These are phyloP conservation scores for Nymphalis polychloros DNA, from an alignment of 2,888 invertebrate genomes.

Conservation along the genomic window DNA sequence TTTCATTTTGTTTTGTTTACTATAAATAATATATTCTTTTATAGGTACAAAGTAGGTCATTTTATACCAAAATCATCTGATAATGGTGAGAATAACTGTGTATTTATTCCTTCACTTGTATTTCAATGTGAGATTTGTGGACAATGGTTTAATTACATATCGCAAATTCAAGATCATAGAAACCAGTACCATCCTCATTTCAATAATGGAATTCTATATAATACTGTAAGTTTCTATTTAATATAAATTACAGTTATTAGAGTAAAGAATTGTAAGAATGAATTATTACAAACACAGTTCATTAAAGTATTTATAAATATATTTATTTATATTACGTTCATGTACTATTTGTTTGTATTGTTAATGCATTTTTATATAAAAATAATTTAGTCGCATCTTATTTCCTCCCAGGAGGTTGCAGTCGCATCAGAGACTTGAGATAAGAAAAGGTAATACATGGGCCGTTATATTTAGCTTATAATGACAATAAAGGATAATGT, in stretches of 20 bases:
- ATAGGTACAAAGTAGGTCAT: conserved; percentile 71
- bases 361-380: too few relatives aligned
- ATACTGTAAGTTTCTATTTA: conserved; percentile 46
- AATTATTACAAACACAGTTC: too few relatives aligned
- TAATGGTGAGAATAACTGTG: conserved; percentile 41
- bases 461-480: background rate
- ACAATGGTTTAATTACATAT: conserved; percentile 57
- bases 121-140: conserved; percentile 76
- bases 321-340: too few relatives aligned
- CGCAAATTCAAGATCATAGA: conserved; percentile 62
- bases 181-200: conserved; percentile 60
- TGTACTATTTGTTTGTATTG: too few relatives aligned
- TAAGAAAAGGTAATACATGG: background rate
- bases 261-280: background rate
- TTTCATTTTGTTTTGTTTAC: background rate
- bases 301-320: too few relatives aligned
- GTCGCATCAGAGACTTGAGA: conserved; percentile 14
- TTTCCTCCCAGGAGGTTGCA: conserved; percentile 22
- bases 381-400: background rate
- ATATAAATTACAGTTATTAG: too few relatives aligned
- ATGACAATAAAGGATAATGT: conserved; percentile 1
- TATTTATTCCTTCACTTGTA: conserved; percentile 51
- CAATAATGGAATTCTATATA: conserved; percentile 49
- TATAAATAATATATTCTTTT: conserved; percentile 24
- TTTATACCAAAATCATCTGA: conserved; percentile 63